Evolutionary conservation across 2,888 invertebrate genomes (phyloP).

Genomic region (Sthenelais limicola): DNA sequence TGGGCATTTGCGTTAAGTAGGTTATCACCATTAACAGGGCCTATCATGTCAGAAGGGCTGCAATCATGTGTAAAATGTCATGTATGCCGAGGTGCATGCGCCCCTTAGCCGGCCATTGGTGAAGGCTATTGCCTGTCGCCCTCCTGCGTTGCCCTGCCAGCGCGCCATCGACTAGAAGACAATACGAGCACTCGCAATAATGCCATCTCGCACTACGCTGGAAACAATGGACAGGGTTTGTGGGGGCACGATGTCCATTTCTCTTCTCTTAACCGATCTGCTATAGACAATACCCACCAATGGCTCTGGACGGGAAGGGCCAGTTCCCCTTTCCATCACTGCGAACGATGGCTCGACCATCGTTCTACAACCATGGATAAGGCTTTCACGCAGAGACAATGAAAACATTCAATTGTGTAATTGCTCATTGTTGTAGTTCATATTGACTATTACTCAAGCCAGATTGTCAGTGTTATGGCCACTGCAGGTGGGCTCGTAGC

Average conservation of each 20-base stretch:
- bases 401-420: constrained; percentile 22
- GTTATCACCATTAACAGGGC: constrained; percentile 20
- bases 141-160: constrained; percentile 15
- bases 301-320: too few species aligned
- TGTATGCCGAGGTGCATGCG: constrained; percentile 3
- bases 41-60: not conserved
- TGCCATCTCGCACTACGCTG: not conserved
- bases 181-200: constrained; percentile 2
- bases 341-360: not conserved
- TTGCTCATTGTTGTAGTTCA: constrained; percentile 26
- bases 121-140: constrained; percentile 24
- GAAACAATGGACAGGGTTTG: constrained; percentile 19
- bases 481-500: constrained; percentile 30
- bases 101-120: not conserved
- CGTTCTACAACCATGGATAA: not conserved
- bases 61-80: constrained; percentile 31
- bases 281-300: too few species aligned
- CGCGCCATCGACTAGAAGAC: constrained; percentile 38
- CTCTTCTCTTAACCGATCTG: too few species aligned
- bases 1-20: constrained; percentile 29
- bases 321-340: too few species aligned
- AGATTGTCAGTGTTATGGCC: constrained; percentile 15
- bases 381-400: constrained; percentile 6
- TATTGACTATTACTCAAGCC: constrained; percentile 34
- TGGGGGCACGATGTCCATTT: constrained; percentile 12